phyloP scores from a whole-genome alignment of 2,888 invertebrate genomes.

The Amblyjoppa fuscipennis region DNA sequence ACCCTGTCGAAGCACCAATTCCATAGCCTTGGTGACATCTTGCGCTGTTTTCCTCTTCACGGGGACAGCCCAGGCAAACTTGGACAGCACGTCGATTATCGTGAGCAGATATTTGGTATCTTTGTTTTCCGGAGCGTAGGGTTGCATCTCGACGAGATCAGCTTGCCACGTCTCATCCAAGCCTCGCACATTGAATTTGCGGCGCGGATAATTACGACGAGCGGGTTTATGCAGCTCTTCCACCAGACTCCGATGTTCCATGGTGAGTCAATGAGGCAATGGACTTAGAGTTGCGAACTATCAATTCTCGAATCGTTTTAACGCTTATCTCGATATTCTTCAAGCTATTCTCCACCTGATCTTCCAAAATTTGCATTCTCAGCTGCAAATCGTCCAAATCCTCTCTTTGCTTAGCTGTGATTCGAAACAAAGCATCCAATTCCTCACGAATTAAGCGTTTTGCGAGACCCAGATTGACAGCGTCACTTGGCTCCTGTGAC shows the following conservation, averaged over 20 bases:
- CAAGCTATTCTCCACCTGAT: conserved; percentile 29
- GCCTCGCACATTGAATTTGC: conserved; percentile 79
- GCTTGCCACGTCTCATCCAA: conserved; percentile 84
- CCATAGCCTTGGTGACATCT: conserved; percentile 74
- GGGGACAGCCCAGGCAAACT: conserved; percentile 81
- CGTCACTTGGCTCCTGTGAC: conserved; percentile 26
- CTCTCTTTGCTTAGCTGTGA: conserved; percentile 16
- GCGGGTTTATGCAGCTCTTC: conserved; percentile 82
- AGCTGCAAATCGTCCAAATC: conserved; percentile 13
- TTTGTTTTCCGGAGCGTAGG: conserved; percentile 75
- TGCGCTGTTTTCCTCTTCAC: conserved; percentile 78
- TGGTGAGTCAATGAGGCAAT: conserved; percentile 4
- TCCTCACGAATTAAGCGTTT: conserved; percentile 20
- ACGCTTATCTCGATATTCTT: conserved; percentile 18
- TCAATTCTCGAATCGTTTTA: neutral
- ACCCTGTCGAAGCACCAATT: conserved; percentile 58
- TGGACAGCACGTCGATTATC: conserved; percentile 80
- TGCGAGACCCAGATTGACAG: conserved; percentile 32
- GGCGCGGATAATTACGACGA: conserved; percentile 79
- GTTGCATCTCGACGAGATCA: conserved; percentile 81
- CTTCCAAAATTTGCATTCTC: conserved; percentile 31
- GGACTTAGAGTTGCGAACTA: neutral
- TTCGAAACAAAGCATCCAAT: neutral
- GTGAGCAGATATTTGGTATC: conserved; percentile 79
- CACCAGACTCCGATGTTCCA: conserved; percentile 63